Base-by-base conservation (phyloP, 2,113 vertebrate genomes). In the Glaucomys volans region DNA sequence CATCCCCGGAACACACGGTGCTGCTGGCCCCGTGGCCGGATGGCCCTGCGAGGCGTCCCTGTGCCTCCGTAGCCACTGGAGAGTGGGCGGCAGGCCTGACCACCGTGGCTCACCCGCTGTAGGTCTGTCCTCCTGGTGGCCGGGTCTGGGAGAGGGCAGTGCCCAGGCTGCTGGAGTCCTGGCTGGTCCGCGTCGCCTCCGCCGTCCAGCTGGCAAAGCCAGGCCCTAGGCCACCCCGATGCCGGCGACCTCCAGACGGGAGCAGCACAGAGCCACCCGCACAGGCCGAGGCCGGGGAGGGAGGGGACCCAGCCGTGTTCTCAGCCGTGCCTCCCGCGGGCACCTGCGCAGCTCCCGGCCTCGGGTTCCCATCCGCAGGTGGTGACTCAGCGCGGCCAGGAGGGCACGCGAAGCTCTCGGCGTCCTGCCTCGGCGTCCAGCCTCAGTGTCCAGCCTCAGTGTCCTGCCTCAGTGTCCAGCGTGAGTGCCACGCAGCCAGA, bases 251-350 rank as follows among this genome's bases (percentile, higher is more conserved):
- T 54, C 5, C 81, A 3, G 17, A 12, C 20, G 52, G 26, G 0
- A 20, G 52, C 30, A 44, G 20, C 50, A 26, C 71, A 8, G 17
- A 30, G 28, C 22, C n/a, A 30, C 57, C 59, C 42, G 30, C 57
- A n/a, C n/a, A n/a, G n/a, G n/a, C n/a, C n/a, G n/a, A n/a, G n/a
- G n/a, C n/a, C n/a, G 44, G 44, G n/a, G 44, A 44, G 44, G 44
- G 44, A 44, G 10, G 13, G n/a, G n/a, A n/a, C n/a, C n/a, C n/a
- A n/a, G n/a, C n/a, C n/a, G n/a, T n/a, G n/a, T n/a, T n/a, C n/a
- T n/a, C n/a, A n/a, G n/a, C n/a, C n/a, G n/a, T 2, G 4, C 0
- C 22, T 9, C 24, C 37, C 24, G 3, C 6, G 13, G 52, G 54
- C 28, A 14, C 54, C 11, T 44, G 44, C 44, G 44, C 44, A 8